Evolutionary conservation across 2,113 vertebrate genomes (phyloP).

Genomic region (Pontoporia blainvillei): DNA sequence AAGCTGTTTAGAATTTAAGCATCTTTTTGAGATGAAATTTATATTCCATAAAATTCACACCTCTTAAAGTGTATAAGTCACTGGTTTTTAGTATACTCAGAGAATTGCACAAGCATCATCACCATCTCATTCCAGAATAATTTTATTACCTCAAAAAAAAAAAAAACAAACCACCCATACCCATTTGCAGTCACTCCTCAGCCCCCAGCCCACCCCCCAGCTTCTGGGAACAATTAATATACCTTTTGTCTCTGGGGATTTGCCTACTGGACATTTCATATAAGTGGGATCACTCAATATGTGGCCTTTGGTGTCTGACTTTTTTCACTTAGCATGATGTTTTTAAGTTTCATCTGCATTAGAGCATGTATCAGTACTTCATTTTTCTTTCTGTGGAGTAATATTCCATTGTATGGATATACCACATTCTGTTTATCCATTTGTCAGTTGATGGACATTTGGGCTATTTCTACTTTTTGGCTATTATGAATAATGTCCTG

Average conservation of each 20-base stretch:
- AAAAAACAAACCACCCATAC: background rate
- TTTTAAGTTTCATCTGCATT: background rate
- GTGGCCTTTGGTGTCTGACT: background rate
- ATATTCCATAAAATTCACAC: background rate
- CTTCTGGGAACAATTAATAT: background rate
- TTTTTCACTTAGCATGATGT: background rate
- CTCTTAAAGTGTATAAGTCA: background rate
- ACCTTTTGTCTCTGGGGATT: background rate
- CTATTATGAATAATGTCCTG: background rate
- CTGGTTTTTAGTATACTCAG: background rate
- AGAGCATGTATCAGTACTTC: background rate
- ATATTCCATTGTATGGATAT: background rate
- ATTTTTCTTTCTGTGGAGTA: background rate
- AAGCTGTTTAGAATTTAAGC: conserved; percentile 28
- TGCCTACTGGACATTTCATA: background rate
- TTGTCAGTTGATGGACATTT: background rate
- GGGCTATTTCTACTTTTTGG: background rate
- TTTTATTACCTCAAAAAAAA: background rate
- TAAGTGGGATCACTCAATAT: background rate
- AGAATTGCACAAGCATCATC: background rate
- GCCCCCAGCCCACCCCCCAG: background rate
- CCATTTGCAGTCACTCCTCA: background rate
- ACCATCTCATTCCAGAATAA: background rate
- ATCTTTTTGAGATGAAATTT: conserved; percentile 20
- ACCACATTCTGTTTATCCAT: background rate